These are phyloP conservation scores for Lacanobia wlatinum DNA, from an alignment of 2,888 invertebrate genomes.

Conservation along the genomic window DNA sequence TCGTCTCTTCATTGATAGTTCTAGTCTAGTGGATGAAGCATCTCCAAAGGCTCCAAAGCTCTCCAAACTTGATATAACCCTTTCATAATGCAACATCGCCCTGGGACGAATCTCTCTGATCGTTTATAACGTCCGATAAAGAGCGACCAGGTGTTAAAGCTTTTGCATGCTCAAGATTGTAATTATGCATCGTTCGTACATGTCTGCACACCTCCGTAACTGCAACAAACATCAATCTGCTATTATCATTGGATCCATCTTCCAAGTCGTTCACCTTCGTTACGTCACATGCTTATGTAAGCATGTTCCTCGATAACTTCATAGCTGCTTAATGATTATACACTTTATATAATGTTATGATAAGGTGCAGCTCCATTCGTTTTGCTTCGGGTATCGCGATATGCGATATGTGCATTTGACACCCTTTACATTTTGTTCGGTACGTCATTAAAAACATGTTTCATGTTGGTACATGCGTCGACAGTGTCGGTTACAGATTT, in stretches of 20 bases:
- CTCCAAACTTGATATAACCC: neutral
- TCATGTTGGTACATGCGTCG: conserved; percentile 41
- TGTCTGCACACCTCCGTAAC: conserved; percentile 7
- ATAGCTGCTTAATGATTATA: conserved; percentile 57
- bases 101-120: neutral
- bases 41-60: no score
- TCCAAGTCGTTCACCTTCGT: conserved; percentile 60
- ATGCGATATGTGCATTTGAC: conserved; percentile 57
- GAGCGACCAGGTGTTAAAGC: neutral
- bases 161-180: conserved; percentile 7
- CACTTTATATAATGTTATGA: conserved; percentile 53
- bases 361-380: conserved; percentile 47
- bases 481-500: conserved; percentile 39
- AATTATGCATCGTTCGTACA: neutral
- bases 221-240: conserved; percentile 28
- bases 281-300: conserved; percentile 62
- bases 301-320: conserved; percentile 50
- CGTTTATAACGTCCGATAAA: neutral
- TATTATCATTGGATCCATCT: conserved; percentile 47
- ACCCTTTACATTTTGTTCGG: conserved; percentile 47
- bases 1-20: neutral
- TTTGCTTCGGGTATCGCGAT: conserved; percentile 49
- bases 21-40: neutral
- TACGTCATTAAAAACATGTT: conserved; percentile 56
- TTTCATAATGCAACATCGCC: neutral